Percentiles rank a stretch among this genome's conserved stretches.
phyloP scores from a whole-genome alignment of 2,113 vertebrate species.

The Pollachius pollachius region DNA sequence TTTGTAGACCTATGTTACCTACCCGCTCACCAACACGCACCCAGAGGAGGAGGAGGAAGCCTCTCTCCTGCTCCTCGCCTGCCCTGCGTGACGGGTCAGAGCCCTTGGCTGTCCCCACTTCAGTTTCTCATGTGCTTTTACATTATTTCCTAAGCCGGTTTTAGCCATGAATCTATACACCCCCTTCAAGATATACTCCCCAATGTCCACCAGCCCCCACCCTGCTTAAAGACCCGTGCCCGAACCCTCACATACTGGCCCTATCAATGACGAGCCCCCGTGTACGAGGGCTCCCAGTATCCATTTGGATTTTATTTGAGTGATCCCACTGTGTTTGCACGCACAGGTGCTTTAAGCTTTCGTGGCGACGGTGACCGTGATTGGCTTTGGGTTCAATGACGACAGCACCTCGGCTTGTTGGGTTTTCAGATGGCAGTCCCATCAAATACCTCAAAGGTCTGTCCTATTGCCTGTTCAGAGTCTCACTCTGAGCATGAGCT shows the following conservation, averaged over 20 bases:
- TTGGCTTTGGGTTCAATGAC: conserved; percentile 47
- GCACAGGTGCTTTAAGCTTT: conserved; percentile 36
- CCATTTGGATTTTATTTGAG: conserved; percentile 27
- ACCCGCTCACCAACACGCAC: conserved; percentile 35
- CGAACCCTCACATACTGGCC: conserved; percentile 27
- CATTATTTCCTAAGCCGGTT: conserved; percentile 55
- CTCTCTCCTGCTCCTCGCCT: conserved; percentile 17
- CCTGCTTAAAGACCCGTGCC: conserved; percentile 5
- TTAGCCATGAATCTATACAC: conserved; percentile 62
- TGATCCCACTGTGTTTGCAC: conserved; percentile 48
- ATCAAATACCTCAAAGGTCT: conserved; percentile 34
- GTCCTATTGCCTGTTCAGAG: conserved; percentile 20
- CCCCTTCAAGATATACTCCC: conserved; percentile 29
- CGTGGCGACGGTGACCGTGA: conserved; percentile 31
- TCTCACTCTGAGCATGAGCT: conserved; percentile 20
- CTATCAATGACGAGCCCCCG: not conserved
- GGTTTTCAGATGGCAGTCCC: conserved; percentile 26
- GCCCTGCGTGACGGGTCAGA: conserved; percentile 42
- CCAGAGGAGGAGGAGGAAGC: conserved; percentile 30
- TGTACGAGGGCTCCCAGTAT: not conserved
- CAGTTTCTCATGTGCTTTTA: conserved; percentile 68
- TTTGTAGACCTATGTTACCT: conserved; percentile 61
- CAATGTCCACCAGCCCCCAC: conserved; percentile 9
- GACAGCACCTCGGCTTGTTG: conserved; percentile 32
- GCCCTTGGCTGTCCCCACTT: conserved; percentile 50